phyloP scores from a whole-genome alignment of 1,140 invertebrate species.

The Eriosoma lanigerum region DNA sequence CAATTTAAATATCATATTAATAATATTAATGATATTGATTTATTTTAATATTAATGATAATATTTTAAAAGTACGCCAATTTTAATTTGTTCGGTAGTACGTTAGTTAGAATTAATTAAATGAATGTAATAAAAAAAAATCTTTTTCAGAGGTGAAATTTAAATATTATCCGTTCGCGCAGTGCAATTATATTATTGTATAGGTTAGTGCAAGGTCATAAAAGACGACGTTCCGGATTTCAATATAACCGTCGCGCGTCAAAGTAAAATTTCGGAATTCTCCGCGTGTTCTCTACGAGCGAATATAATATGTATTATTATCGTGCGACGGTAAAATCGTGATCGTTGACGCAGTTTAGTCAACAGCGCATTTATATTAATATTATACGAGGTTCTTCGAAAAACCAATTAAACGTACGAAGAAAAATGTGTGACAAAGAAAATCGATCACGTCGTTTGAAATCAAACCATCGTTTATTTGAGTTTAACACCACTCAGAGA shows the following conservation, averaged over 20 bases:
- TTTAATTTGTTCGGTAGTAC: too few species aligned
- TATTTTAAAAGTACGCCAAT: too few species aligned
- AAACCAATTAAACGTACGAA: neutral
- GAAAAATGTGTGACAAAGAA: neutral
- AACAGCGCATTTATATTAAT: neutral
- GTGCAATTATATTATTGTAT: neutral
- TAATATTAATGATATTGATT: too few species aligned
- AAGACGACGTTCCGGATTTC: neutral
- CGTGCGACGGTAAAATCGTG: neutral
- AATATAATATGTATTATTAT: too few species aligned
- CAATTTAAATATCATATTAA: too few species aligned
- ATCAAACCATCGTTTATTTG: neutral
- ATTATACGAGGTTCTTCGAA: neutral
- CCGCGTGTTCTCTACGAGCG: too few species aligned
- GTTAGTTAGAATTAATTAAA: too few species aligned
- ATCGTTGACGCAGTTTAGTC: constrained; percentile 1
- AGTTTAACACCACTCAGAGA: neutral
- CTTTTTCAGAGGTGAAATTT: neutral
- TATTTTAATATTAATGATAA: too few species aligned
- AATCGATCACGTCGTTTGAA: neutral
- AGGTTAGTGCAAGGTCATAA: neutral
- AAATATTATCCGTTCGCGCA: neutral
- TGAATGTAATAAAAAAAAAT: too few species aligned
- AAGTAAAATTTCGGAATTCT: neutral
- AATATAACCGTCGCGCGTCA: neutral